Conservation (phyloP, 35 echinoderm and acorn worm genomes). For the Apostichopus californicus region DNA sequence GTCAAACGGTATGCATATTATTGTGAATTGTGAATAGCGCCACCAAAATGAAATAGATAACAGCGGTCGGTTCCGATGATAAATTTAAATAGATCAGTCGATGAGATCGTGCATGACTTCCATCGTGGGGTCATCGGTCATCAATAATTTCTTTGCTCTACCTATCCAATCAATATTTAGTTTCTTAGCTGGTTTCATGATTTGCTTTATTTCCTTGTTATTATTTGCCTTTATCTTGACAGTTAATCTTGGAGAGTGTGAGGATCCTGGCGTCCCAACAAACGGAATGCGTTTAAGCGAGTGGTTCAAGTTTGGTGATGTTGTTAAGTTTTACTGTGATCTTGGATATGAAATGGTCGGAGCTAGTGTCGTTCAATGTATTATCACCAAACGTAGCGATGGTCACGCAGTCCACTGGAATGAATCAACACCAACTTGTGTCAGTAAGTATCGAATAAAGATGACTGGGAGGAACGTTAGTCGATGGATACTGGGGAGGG, state of each 20-base stretch:
- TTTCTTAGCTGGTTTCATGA: neutral
- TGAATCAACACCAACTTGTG: conserved; percentile 12
- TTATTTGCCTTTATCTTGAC: neutral
- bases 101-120: no score
- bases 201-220: neutral
- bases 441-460: neutral
- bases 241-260: conserved; percentile 72
- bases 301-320: conserved; percentile 64
- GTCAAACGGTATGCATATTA: no score
- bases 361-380: conserved; percentile 23
- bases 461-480: no score
- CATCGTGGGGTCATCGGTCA: no score
- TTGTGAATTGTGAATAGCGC: no score
- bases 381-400: conserved; percentile 28
- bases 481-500: no score
- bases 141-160: no score
- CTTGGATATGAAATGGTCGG: conserved; percentile 61
- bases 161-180: no score
- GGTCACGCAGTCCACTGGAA: conserved; percentile 41
- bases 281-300: conserved; percentile 58
- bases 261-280: conserved; percentile 24
- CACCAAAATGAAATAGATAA: no score
- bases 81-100: no score
- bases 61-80: no score
- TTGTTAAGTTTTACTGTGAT: conserved; percentile 60